Percentiles rank a stretch among this genome's conserved stretches.
Evolutionary conservation across 2,888 invertebrate genomes (phyloP).

Genomic region (Timandra comae): DNA sequence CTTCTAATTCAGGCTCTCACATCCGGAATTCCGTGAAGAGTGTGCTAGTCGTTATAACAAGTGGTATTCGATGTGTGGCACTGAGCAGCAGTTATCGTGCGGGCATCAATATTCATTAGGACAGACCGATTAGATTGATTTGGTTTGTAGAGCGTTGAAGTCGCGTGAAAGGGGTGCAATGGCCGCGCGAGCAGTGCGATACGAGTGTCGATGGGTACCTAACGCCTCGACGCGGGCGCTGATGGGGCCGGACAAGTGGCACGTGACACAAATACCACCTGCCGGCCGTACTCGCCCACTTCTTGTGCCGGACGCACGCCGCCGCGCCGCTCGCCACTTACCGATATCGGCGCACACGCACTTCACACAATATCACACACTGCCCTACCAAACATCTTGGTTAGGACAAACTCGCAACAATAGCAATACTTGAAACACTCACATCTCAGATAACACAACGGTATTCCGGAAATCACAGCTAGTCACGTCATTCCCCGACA

Average conservation of each 20-base stretch:
- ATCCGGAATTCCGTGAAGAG: slow-evolving; percentile 39
- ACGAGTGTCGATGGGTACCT: slow-evolving; percentile 36
- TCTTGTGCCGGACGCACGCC: slow-evolving; percentile 57
- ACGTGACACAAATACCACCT: slow-evolving; percentile 63
- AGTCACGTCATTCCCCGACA: background rate
- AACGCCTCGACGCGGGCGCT: slow-evolving; percentile 25
- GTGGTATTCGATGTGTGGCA: slow-evolving; percentile 26
- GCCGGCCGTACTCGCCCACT: slow-evolving; percentile 46
- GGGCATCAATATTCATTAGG: slow-evolving; percentile 53
- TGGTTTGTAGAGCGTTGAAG: slow-evolving; percentile 71
- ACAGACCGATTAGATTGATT: slow-evolving; percentile 54
- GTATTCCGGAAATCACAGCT: slow-evolving; percentile 7
- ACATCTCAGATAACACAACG: slow-evolving; percentile 10
- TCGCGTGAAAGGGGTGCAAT: slow-evolving; percentile 72
- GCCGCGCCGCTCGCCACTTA: slow-evolving; percentile 28
- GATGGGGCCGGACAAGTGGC: slow-evolving; percentile 44
- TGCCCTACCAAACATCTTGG: slow-evolving; percentile 22
- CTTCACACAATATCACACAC: slow-evolving; percentile 18
- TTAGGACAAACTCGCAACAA: slow-evolving; percentile 10
- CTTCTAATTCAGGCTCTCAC: slow-evolving; percentile 18
- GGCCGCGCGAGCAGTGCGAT: slow-evolving; percentile 64
- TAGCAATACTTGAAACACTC: slow-evolving; percentile 1
- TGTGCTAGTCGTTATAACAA: slow-evolving; percentile 19
- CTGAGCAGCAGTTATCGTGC: slow-evolving; percentile 22
- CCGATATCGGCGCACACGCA: background rate